Evolutionary conservation across 1,140 invertebrate species (phyloP), one percentile per base, ranked within the genome.

Genomic region (Microplitis demolitor): DNA sequence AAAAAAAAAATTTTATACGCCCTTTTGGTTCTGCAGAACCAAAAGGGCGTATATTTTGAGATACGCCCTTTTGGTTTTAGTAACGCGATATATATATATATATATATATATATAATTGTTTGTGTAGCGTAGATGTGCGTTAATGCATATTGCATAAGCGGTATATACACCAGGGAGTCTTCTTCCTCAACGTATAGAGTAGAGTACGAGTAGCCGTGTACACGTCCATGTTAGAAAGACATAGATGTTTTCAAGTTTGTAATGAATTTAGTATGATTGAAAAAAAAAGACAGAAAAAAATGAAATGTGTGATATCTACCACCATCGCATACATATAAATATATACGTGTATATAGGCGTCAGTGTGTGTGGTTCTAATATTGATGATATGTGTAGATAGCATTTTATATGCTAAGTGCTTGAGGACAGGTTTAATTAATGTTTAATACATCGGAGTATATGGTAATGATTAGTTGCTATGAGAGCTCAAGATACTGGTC

Each of bases 91-190:
- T 45, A 45, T 45, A 45, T 11, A 45, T 45, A 8, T 9, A 45
- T 45, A 45, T 45, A 45, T 45, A 11, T 45, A 2, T 45, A 45
- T 45, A 11, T 8, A 45, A 45, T 45, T 45, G 39, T 45, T 5
- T 45, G 5, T 45, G 39, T 45, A 39, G 11, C 37, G 8, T 31
- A n/a, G 33, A 69, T 69, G 54, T 61, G 67, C 67, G 67, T 69
- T 69, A 69, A 69, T 69, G 67, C 67, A 69, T 69, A 69, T 69
- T 69, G 37, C 67, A 69, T 69, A 69, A 69, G 56, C 34, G 60
- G 33, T 14, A 62, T 35, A 11, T 62, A 62, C 60, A 35, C 34
- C 13, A n/a, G 60, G n/a, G 60, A 62, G 34, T 62, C 6, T 6
- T 11, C 60, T 62, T 62, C 14, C 13, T 13, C 13, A 24, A 69